Conservation (phyloP, 2,797 vertebrate genomes). For the Spinibarbus caldwelli region DNA sequence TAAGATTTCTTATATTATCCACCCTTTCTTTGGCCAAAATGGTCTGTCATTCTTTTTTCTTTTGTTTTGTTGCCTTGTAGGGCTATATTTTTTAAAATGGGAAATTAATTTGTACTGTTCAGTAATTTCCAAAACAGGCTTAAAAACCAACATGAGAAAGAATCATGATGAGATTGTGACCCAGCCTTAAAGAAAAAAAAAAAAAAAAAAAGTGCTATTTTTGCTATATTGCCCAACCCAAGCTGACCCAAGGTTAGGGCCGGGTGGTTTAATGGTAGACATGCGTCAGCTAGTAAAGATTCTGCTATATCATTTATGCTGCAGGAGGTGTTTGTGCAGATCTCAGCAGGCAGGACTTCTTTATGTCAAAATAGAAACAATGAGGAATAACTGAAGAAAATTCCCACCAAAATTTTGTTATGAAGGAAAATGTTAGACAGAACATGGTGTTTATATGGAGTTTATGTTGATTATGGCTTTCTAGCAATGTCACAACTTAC, state of each 20-base stretch:
- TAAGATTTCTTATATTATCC: too few species aligned
- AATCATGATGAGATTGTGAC: neutral
- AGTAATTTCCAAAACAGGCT: neutral
- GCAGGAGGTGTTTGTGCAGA: neutral
- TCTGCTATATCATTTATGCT: neutral
- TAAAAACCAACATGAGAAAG: neutral
- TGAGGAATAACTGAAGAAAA: neutral
- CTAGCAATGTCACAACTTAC: too few species aligned
- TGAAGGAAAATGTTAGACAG: too few species aligned
- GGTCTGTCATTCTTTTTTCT: neutral
- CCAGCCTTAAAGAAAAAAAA: too few species aligned
- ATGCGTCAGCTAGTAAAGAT: neutral
- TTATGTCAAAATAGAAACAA: neutral
- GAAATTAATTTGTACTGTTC: neutral
- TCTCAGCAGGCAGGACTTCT: neutral
- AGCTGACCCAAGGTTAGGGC: neutral
- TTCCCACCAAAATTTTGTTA: too few species aligned
- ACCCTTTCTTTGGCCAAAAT: too few species aligned
- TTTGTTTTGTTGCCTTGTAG: neutral
- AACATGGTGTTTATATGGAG: neutral
- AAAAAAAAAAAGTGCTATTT: neutral
- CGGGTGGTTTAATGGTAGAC: neutral
- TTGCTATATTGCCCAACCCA: neutral
- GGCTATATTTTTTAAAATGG: neutral
- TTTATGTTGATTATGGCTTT: too few species aligned